Evolutionary conservation across 2,113 vertebrate species (phyloP), one percentile per base, ranked within the genome.

Genomic region (Oryzias melastigma): DNA sequence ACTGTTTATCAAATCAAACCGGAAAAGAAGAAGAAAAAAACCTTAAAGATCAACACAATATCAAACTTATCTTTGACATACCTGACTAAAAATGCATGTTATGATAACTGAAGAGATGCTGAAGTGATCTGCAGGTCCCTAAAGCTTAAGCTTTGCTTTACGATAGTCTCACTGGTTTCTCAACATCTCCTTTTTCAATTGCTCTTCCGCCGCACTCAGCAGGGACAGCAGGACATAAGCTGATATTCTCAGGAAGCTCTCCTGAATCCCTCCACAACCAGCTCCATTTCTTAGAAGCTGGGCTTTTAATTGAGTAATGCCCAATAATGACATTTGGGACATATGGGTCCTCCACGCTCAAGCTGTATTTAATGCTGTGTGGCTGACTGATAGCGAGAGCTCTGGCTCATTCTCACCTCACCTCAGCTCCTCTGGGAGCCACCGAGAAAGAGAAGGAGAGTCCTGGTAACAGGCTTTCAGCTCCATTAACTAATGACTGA

Each of bases 401-500:
- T 73, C 62, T 29, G 61, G 78, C 72, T 54, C 59, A 35, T 73
- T 76, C 80, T 77, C 71, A 64, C 67, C 71, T 85, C 76, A 75
- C 54, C 75, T 71, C 80, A 67, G 71, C 70, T 61, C 73, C 79
- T 70, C 48, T 15, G 82, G 79, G 81, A 83, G 75, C 68, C 68
- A 67, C 58, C 60, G 60, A 29, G 56, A 78, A 68, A 57, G 51
- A 71, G 69, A 73, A 63, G 57, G 49, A 74, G 71, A 75, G 73
- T 69, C 77, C 51, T 73, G 75, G 77, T 77, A 80, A 73, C 78
- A 78, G 70, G 78, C 80, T 79, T 79, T 82, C 65, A 71, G 82
- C 77, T 71, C 81, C 80, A 76, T 86, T 90, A 91, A 74, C 83
- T 86, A 91, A 89, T 86, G 87, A 88, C 80, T 75, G 60, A 59